These are phyloP conservation scores for Hystrix cristata DNA, from an alignment of 2,113 vertebrate species.

Conservation along the genomic window DNA sequence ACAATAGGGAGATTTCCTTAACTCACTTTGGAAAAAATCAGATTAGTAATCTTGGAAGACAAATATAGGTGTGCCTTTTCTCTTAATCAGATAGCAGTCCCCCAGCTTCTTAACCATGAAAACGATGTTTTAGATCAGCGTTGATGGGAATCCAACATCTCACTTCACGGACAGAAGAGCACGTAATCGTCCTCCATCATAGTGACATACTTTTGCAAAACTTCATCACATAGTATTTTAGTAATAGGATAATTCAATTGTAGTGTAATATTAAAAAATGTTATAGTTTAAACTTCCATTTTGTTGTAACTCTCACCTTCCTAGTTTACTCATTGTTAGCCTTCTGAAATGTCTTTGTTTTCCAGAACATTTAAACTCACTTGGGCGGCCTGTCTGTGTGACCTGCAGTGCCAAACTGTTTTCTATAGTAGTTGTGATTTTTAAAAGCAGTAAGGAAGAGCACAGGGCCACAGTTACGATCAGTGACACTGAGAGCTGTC, in stretches of 20 bases:
- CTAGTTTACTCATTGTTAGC: neutral
- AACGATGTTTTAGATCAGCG: neutral
- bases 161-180: neutral
- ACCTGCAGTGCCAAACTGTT: neutral
- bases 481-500: neutral
- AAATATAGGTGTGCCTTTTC: neutral
- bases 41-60: neutral
- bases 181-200: neutral
- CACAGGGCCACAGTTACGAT: neutral
- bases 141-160: neutral
- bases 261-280: neutral
- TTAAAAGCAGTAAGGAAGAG: conserved; percentile 3
- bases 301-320: neutral
- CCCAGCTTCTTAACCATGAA: neutral
- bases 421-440: neutral
- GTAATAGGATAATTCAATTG: neutral
- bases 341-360: conserved; percentile 18
- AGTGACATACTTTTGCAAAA: neutral
- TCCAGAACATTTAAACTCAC: neutral
- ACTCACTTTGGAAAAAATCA: neutral
- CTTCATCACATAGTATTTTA: neutral
- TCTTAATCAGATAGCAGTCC: neutral
- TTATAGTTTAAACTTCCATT: neutral
- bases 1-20: neutral
- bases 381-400: neutral